Conservation (phyloP, 1,140 invertebrate species). For the Callitettix versicolor region DNA sequence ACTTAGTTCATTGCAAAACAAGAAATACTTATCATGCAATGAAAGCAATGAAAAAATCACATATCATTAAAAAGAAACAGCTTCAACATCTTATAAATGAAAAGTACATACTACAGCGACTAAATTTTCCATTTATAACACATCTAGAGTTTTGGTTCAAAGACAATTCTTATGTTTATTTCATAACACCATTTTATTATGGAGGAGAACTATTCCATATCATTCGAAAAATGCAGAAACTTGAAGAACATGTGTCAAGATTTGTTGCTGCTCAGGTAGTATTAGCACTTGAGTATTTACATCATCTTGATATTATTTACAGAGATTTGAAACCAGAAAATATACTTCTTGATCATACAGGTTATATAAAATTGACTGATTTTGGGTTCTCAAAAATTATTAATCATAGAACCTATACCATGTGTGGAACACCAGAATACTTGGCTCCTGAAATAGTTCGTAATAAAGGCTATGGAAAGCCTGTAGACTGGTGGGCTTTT, state of each 20-base stretch:
- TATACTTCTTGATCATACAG: constrained; percentile 71
- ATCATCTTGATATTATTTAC: constrained; percentile 81
- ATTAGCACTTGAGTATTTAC: constrained; percentile 87
- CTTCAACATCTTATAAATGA: constrained; percentile 77
- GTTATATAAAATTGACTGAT: constrained; percentile 46
- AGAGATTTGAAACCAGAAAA: constrained; percentile 96
- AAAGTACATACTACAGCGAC: constrained; percentile 67
- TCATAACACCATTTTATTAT: constrained; percentile 67
- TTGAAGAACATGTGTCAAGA: constrained; percentile 68
- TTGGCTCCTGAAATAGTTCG: constrained; percentile 89
- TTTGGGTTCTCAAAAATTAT: constrained; percentile 14
- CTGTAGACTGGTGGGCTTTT: constrained; percentile 95
- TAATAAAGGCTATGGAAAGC: constrained; percentile 89
- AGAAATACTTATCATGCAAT: constrained; percentile 61
- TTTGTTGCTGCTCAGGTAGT: constrained; percentile 92
- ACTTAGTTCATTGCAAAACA: constrained; percentile 39
- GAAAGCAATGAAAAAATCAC: constrained; percentile 83
- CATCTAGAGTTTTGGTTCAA: constrained; percentile 75
- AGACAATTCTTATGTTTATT: constrained; percentile 77
- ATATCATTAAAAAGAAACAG: constrained; percentile 77
- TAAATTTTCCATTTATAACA: constrained; percentile 76
- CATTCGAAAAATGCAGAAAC: constrained; percentile 56
- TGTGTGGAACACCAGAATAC: constrained; percentile 95
- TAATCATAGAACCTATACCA: constrained; percentile 62
- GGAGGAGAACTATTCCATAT: constrained; percentile 80